Evolutionary conservation across 2,113 vertebrate species (phyloP).

Genomic region (Cryptomyrus ogoouensis): DNA sequence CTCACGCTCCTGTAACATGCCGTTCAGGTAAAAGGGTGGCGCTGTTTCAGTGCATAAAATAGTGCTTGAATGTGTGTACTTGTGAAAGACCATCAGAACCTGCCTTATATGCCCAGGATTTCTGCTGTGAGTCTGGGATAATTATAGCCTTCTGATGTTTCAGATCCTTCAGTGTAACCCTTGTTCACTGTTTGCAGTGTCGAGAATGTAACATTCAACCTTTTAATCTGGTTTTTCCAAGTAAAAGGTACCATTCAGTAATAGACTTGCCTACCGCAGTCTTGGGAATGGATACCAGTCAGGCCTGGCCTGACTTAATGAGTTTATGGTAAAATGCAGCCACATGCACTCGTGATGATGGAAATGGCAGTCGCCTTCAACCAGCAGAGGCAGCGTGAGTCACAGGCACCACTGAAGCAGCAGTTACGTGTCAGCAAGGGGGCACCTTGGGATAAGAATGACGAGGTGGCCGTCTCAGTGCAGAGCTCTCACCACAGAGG

Average conservation of each 20-base stretch:
- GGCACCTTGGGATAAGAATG: constrained; percentile 8
- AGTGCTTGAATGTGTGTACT: neutral
- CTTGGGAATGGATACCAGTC: neutral
- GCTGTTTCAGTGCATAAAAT: neutral
- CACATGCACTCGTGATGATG: neutral
- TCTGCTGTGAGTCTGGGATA: neutral
- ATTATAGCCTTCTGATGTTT: neutral
- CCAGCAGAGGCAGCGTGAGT: neutral
- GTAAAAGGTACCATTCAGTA: neutral
- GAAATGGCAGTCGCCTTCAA: neutral
- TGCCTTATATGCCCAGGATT: neutral
- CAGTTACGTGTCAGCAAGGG: neutral
- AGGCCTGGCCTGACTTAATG: neutral
- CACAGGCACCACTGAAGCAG: neutral
- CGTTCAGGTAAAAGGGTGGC: neutral
- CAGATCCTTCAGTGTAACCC: neutral
- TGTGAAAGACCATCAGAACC: neutral
- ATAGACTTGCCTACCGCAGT: neutral
- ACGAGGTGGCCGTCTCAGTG: neutral
- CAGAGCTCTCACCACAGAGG: neutral
- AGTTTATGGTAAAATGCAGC: constrained; percentile 8
- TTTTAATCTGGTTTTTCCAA: neutral
- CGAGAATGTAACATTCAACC: neutral
- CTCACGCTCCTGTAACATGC: neutral
- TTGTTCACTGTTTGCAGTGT: neutral